Evolutionary conservation across 2,888 invertebrate species (phyloP), one percentile per base, ranked within the genome.

Genomic region (Agrotis segetum): DNA sequence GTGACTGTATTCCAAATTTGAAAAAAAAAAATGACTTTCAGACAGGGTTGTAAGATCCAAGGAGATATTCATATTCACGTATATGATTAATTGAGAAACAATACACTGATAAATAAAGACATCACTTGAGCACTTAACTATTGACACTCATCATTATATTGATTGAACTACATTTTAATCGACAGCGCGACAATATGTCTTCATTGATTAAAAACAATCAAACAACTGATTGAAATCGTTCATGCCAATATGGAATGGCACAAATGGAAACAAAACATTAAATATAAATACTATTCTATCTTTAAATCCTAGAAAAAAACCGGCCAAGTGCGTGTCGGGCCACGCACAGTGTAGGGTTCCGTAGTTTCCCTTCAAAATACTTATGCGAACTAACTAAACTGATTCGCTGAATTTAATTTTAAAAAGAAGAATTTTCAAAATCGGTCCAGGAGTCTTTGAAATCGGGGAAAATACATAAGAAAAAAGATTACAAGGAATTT

Each of bases 161-260:
- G 14, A 63, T 55, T 62, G 72, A 46, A 56, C 63, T 56, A n/a
- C 53, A 80, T 70, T 24, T 66, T 72, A 59, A 60, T 67, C 62
- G 58, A 66, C 29, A 59, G 44, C 40, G 62, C 44, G 53, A 24
- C 75, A 50, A 76, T 76, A 44, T 34, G 21, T 72, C 71, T 71
- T 66, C 62, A 56, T 76, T 76, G 82, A 82, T 82, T 79, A 73
- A 69, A 73, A 79, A 63, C 71, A 79, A 82, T 79, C 55, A 66
- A 60, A 69, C 64, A 46, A 58, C 53, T 62, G 67, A 82, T 82
- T 73, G 82, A 71, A 71, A 71, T 67, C 63, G 69, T 66, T 64
- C 68, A 63, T 59, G 67, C 67, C 47, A 60, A 65, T 68, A 63
- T 59, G 62, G 11, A 67, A 74, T 70, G 14, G 61, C 46, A 29